A percentile compares a stretch with the other conserved stretches of the same genome.
Conservation (phyloP, 2,113 vertebrate genomes). For the Natator depressus region DNA sequence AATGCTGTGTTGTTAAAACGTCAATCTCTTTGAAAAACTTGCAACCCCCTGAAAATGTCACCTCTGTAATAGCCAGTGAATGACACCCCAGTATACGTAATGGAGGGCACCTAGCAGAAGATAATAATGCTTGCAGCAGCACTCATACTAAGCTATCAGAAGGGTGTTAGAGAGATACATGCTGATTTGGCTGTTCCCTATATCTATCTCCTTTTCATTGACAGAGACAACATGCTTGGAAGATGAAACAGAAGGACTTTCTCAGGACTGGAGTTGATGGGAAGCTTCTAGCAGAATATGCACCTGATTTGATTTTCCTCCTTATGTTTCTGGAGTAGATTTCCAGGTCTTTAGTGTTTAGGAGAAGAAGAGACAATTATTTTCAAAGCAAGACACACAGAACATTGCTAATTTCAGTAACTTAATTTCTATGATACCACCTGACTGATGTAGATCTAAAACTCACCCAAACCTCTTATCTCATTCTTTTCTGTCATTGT, state of each 20-base stretch:
- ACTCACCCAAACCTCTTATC: not conserved
- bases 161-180: not conserved
- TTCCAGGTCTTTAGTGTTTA: not conserved
- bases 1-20: not conserved
- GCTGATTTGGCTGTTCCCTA: not conserved
- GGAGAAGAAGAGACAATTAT: not conserved
- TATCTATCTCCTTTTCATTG: not conserved
- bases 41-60: fast-evolving
- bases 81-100: not conserved
- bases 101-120: not conserved
- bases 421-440: not conserved
- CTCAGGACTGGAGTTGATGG: not conserved
- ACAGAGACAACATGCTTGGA: not conserved
- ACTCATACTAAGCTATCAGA: slow-evolving; percentile 20
- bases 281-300: not conserved
- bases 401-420: not conserved
- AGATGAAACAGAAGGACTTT: not conserved
- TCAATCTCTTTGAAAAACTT: not conserved
- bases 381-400: not conserved
- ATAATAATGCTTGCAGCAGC: not conserved
- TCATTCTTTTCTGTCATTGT: not conserved
- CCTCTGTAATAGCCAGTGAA: not conserved
- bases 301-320: not conserved
- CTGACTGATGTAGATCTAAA: not conserved
- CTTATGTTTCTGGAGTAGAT: not conserved